Base-by-base conservation (phyloP, 2,888 invertebrate species). In the Caenorhabditis sp. region DNA sequence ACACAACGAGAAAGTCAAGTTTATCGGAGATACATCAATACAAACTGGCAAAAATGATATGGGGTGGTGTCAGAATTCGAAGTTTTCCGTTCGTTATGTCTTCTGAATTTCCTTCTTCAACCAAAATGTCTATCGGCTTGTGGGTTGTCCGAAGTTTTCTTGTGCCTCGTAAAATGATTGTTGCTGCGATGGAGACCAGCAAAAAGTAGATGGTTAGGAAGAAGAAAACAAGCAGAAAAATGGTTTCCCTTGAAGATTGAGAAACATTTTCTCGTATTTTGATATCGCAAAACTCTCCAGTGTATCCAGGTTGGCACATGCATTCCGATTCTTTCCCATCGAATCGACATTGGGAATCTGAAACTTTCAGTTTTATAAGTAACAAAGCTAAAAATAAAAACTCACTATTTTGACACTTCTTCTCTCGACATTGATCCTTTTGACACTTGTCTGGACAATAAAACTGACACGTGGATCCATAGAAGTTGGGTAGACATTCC, bases 401-500 rank as follows among this genome's bases (percentile, higher is more conserved):
- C 76, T 68, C 8, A 76, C 76, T 41, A 19, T 68, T 58, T 7
- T 59, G 38, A 14, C 64, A 75, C 10, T 75, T 75, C 35, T 14
- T 66, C 8, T 47, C 26, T 2, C 24, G 1, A 19, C 56, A 68
- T 19, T 68, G 16, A 24, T 49, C 61, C 0, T 14, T 49, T 38
- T 47, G 16, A 31, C 68, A 76, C 6, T 59, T 59, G 5, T 49
- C 26, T 49, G 59, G 6, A 28, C 77, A 77, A 44, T 54, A 70
- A 7, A n/a, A 44, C 56, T 79, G 79, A 19, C 79, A 79, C 10
- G 51, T 54, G 22, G 68, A 19, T 12, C 79, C 79, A 26, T 56
- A 64, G 44, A 38, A 70, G 7, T 22, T 1, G 0, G 79, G 79
- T 14, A 79, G 79, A 24, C 79, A 79, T 10, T 79, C 79, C 14